These are phyloP conservation scores for Ophion obscuratus DNA, from an alignment of 2,888 invertebrate species.

Conservation along the genomic window DNA sequence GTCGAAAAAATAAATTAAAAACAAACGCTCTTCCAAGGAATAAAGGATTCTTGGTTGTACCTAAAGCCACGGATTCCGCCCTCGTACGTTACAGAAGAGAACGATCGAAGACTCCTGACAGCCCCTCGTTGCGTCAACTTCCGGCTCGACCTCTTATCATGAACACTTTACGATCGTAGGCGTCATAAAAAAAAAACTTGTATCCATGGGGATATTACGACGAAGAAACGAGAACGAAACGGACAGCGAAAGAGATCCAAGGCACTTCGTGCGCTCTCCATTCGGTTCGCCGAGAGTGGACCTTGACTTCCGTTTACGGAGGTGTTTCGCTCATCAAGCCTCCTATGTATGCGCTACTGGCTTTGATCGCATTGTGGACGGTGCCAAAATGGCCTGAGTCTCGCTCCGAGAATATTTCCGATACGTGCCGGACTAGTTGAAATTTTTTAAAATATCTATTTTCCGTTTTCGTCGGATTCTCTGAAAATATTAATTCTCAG, in stretches of 20 bases:
- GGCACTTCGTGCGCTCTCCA: slow-evolving; percentile 13
- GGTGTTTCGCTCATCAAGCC: slow-evolving; percentile 40
- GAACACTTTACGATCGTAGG: neutral
- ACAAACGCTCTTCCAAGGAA: slow-evolving; percentile 29
- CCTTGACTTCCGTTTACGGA: slow-evolving; percentile 24
- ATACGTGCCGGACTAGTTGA: neutral
- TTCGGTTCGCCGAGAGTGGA: slow-evolving; percentile 35
- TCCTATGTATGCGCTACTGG: neutral
- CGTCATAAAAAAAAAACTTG: neutral
- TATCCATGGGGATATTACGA: neutral
- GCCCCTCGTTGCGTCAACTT: neutral
- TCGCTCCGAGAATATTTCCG: neutral
- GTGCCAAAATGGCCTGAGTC: neutral
- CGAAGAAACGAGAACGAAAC: neutral
- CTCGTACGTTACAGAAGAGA: neutral
- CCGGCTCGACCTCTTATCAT: neutral
- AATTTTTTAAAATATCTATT: no score
- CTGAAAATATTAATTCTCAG: no score
- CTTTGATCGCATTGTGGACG: neutral
- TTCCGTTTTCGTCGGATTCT: no score
- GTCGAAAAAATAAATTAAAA: neutral
- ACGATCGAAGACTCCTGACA: neutral
- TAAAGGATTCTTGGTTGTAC: slow-evolving; percentile 49
- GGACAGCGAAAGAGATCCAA: slow-evolving; percentile 16
- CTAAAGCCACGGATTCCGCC: slow-evolving; percentile 16